These are phyloP conservation scores for Sebastes schlegelii DNA, from an alignment of 2,113 vertebrate species.

Conservation along the genomic window DNA sequence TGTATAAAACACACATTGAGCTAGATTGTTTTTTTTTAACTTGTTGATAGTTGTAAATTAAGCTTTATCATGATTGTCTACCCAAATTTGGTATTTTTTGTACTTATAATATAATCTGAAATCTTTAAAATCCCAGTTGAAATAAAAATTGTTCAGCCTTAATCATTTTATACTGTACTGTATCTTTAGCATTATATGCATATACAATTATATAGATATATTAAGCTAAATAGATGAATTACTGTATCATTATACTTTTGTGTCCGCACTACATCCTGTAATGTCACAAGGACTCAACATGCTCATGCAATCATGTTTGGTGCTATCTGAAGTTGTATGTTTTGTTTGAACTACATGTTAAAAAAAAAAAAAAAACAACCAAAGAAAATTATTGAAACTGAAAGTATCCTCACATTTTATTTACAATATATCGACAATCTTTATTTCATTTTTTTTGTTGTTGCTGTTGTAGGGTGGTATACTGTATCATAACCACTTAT, in stretches of 20 bases:
- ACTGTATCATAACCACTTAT: not conserved
- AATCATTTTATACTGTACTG: constrained; percentile 47
- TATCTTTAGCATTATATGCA: constrained; percentile 22
- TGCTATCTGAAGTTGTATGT: constrained; percentile 53
- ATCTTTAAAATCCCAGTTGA: constrained; percentile 34
- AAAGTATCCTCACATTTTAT: constrained; percentile 14
- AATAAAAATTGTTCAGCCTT: constrained; percentile 28
- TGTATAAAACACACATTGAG: constrained; percentile 28
- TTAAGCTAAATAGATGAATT: constrained; percentile 37
- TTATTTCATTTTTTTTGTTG: constrained; percentile 17
- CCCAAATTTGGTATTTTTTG: constrained; percentile 53
- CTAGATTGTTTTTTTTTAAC: constrained; percentile 32
- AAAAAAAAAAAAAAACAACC: constrained; percentile 16
- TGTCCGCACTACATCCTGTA: not conserved
- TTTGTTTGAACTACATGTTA: constrained; percentile 23
- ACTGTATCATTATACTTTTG: constrained; percentile 5
- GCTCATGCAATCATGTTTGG: constrained; percentile 43
- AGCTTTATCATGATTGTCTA: constrained; percentile 30
- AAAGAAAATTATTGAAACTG: constrained; percentile 35
- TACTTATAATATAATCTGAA: constrained; percentile 48
- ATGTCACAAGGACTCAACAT: constrained; percentile 12
- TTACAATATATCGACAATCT: not conserved
- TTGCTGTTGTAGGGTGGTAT: not conserved
- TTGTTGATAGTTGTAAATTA: constrained; percentile 58
- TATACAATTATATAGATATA: constrained; percentile 19